Conservation (phyloP, 2,797 vertebrate species). For the Hoplostethus atlanticus region DNA sequence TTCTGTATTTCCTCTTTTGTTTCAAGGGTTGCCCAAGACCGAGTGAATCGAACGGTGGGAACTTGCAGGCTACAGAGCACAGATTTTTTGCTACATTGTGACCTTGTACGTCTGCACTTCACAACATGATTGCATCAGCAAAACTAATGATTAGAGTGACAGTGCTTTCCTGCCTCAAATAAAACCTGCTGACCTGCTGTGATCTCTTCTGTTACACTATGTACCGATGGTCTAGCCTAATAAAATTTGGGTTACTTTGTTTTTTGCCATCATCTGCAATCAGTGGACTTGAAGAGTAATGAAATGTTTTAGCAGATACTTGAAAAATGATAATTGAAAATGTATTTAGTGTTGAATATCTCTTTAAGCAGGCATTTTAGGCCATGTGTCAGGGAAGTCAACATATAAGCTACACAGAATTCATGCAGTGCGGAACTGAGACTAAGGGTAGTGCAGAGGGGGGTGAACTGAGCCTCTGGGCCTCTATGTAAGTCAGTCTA, state of each 20-base stretch:
- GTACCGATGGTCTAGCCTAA: not conserved
- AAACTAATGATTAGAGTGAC: not conserved
- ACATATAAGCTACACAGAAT: too few relatives aligned
- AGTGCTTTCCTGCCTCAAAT: not conserved
- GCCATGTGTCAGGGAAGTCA: too few relatives aligned
- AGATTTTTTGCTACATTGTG: not conserved
- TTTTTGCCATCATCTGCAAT: too few relatives aligned
- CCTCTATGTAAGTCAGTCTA: too few relatives aligned
- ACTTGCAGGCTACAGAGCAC: not conserved
- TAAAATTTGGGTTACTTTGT: not conserved
- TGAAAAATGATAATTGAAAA: too few relatives aligned
- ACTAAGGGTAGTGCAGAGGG: too few relatives aligned
- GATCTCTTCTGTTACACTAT: not conserved
- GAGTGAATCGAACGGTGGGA: not conserved
- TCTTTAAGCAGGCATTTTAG: too few relatives aligned
- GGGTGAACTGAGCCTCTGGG: too few relatives aligned
- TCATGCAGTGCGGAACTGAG: too few relatives aligned
- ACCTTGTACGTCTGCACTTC: not conserved
- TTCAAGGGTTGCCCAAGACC: slow-evolving; percentile 50
- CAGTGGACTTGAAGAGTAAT: too few relatives aligned
- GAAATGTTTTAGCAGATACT: too few relatives aligned
- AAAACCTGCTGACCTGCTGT: not conserved
- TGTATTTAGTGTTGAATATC: too few relatives aligned
- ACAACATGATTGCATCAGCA: not conserved
- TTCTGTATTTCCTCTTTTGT: slow-evolving; percentile 6